phyloP scores from a whole-genome alignment of 2,797 vertebrate genomes.

The Galaxias olidus region DNA sequence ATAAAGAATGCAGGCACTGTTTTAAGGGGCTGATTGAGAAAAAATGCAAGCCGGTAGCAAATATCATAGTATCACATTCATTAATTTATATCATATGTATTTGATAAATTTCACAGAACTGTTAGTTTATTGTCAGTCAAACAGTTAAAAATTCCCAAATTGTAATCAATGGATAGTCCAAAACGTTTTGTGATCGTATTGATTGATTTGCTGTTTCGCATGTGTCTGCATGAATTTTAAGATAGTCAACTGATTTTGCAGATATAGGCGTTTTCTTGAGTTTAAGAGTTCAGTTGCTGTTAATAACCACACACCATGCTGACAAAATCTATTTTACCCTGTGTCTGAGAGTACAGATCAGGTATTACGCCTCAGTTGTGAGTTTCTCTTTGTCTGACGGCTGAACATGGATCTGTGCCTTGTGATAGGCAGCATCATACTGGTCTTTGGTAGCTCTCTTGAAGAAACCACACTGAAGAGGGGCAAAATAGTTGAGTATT shows the following conservation, averaged over 20 bases:
- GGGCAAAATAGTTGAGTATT: conserved; percentile 79
- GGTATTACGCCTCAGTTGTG: conserved; percentile 93
- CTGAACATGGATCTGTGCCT: conserved; percentile 99
- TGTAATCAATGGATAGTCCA: too few species aligned
- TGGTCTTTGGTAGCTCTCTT: conserved; percentile 96
- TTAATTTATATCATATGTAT: too few species aligned
- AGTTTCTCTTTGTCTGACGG: conserved; percentile 98
- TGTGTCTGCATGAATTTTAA: conserved; percentile 53
- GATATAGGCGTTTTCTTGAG: conserved; percentile 28
- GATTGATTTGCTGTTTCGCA: conserved; percentile 28
- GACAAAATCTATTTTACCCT: conserved; percentile 84
- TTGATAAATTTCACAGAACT: too few species aligned
- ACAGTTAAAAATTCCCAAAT: too few species aligned
- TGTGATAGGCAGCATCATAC: conserved; percentile 93
- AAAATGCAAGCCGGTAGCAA: too few species aligned
- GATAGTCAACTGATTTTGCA: conserved; percentile 32
- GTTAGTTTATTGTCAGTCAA: too few species aligned
- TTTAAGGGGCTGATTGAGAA: too few species aligned
- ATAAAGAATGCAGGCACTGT: too few species aligned
- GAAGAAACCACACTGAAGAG: conserved; percentile 99
- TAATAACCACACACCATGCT: conserved; percentile 67
- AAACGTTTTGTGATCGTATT: too few species aligned
- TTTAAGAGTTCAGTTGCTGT: conserved; percentile 58
- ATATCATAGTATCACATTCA: too few species aligned
- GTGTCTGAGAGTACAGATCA: conserved; percentile 78